phyloP scores from a whole-genome alignment of 2,113 vertebrate species.

The Trachemys scripta region DNA sequence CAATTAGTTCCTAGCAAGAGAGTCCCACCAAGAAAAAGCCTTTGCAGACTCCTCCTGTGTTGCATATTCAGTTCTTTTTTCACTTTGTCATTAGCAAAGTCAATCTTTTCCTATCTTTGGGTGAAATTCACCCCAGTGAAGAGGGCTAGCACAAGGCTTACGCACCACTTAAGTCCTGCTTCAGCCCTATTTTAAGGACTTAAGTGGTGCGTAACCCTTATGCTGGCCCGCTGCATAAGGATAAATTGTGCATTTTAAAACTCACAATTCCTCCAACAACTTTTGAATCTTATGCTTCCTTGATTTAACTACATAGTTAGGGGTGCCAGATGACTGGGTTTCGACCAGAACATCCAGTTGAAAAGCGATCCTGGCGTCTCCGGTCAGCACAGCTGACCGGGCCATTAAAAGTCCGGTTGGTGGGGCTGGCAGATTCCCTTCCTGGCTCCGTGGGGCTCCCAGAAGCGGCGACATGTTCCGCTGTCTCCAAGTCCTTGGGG shows the following conservation, averaged over 20 bases:
- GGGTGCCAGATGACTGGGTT: background rate
- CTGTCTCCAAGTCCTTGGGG: no score
- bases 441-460: no score
- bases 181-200: background rate
- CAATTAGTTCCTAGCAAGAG: background rate
- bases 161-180: background rate
- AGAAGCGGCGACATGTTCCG: no score
- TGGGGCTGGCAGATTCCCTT: no score
- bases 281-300: background rate
- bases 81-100: background rate
- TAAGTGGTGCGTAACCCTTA: background rate
- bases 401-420: no score
- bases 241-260: background rate
- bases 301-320: background rate
- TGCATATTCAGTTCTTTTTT: background rate
- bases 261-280: background rate
- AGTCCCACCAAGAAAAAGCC: background rate
- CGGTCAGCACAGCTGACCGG: no score
- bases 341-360: no score
- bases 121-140: background rate
- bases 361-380: no score
- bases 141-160: background rate
- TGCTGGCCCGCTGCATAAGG: background rate
- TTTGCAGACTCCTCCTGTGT: background rate
- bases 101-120: background rate